Evolutionary conservation across 37 sponge, comb jelly and placozoan genomes (phyloP).

Genomic region (Tethya wilhelma): DNA sequence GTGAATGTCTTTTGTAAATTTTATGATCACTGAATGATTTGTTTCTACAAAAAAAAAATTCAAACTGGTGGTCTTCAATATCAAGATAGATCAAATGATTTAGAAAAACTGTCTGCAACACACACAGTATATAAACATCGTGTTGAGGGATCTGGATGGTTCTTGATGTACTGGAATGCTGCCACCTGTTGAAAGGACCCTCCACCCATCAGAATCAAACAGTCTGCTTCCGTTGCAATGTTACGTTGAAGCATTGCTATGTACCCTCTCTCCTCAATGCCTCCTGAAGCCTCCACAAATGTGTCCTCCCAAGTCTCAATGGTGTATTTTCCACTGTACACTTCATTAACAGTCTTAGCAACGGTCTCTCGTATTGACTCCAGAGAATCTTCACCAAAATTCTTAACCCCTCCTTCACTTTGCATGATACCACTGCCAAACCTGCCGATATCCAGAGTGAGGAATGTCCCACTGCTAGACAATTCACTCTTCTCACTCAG

Average conservation of each 20-base stretch:
- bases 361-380: slow-evolving; percentile 1
- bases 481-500: neutral
- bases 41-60: too few relatives aligned
- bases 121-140: slow-evolving; percentile 34
- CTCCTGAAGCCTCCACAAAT: slow-evolving; percentile 22
- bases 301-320: slow-evolving; percentile 17
- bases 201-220: slow-evolving; percentile 44
- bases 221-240: slow-evolving; percentile 29
- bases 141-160: slow-evolving; percentile 12
- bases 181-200: slow-evolving; percentile 50
- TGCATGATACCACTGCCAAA: slow-evolving; percentile 43
- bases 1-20: too few relatives aligned
- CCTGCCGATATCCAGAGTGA: slow-evolving; percentile 29
- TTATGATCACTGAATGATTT: too few relatives aligned
- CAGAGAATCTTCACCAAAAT: slow-evolving; percentile 7
- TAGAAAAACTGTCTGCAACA: slow-evolving; percentile 11
- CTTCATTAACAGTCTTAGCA: neutral
- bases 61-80: too few relatives aligned
- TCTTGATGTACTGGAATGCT: slow-evolving; percentile 13
- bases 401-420: neutral
- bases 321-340: slow-evolving; percentile 15
- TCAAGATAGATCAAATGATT: too few relatives aligned
- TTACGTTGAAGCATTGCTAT: slow-evolving; percentile 38
- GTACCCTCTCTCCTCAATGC: slow-evolving; percentile 32
- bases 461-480: slow-evolving; percentile 20